phyloP scores from a whole-genome alignment of 1,140 invertebrate genomes.

The Sinella curviseta region DNA sequence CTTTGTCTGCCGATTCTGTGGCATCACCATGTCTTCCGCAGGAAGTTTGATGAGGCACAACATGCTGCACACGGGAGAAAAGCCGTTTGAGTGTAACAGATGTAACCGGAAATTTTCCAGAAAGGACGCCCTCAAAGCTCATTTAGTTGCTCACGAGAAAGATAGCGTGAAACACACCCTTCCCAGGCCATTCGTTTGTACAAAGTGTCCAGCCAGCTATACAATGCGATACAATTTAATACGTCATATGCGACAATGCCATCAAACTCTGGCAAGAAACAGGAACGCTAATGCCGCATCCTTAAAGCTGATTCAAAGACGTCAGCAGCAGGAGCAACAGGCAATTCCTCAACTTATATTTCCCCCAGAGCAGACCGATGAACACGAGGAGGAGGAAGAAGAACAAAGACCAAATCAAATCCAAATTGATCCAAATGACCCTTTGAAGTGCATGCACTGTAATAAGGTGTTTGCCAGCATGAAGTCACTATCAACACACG shows the following conservation, averaged over 20 bases:
- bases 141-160: constrained; percentile 6
- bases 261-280: background rate
- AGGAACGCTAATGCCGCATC: background rate
- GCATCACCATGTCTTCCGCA: background rate
- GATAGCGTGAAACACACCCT: background rate
- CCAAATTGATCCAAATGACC: background rate
- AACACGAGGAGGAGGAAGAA: too few species aligned
- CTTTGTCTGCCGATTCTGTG: constrained; percentile 19
- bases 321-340: background rate
- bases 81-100: background rate
- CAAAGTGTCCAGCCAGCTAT: background rate
- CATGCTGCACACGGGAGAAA: constrained; percentile 12
- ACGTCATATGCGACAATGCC: background rate
- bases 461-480: background rate
- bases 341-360: background rate
- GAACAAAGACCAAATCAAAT: background rate
- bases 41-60: constrained; percentile 15
- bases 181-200: constrained; percentile 5
- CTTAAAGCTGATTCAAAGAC: background rate
- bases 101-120: background rate
- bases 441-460: constrained; percentile 6
- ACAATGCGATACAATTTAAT: constrained; percentile 23
- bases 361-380: background rate
- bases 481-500: constrained; percentile 7
- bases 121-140: constrained; percentile 18